Percentiles rank a stretch among this genome's conserved stretches.
These are phyloP conservation scores for Pararge aegeria DNA, from an alignment of 1,140 invertebrate genomes.

Conservation along the genomic window DNA sequence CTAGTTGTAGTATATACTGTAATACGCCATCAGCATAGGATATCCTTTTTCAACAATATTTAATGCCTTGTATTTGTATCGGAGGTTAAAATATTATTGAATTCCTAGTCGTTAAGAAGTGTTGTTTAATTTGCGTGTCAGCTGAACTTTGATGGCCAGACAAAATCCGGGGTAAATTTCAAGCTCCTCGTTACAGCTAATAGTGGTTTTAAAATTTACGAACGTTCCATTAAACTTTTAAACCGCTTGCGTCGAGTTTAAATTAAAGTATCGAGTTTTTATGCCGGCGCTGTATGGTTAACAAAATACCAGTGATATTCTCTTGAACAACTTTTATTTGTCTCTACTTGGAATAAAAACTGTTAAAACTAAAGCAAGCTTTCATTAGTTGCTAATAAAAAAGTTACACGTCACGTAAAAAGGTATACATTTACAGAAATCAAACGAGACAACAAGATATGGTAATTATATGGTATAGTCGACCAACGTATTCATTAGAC, in stretches of 20 bases:
- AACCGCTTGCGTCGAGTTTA: slow-evolving; percentile 8
- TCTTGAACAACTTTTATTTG: slow-evolving; percentile 1
- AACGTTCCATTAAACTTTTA: slow-evolving; percentile 12
- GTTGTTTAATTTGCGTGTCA: background rate
- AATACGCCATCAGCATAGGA: no score
- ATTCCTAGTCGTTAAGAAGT: background rate
- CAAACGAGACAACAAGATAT: no score
- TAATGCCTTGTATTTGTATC: no score
- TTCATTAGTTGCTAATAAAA: no score
- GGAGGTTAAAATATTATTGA: no score
- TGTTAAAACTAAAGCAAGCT: background rate
- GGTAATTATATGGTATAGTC: no score
- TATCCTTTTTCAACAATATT: no score
- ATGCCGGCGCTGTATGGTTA: background rate
- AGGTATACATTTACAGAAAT: no score
- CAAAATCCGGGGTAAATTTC: slow-evolving; percentile 5
- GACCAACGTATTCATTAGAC: no score
- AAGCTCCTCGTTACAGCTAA: slow-evolving; percentile 9
- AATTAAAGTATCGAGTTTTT: slow-evolving; percentile 21
- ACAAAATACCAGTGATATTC: background rate
- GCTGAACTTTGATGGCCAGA: background rate
- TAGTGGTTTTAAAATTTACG: slow-evolving; percentile 20
- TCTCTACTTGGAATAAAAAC: background rate
- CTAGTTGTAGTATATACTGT: no score
- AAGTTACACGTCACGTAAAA: no score